Evolutionary conservation across 2,113 vertebrate genomes (phyloP).

Genomic region (Paradisaea rubra): DNA sequence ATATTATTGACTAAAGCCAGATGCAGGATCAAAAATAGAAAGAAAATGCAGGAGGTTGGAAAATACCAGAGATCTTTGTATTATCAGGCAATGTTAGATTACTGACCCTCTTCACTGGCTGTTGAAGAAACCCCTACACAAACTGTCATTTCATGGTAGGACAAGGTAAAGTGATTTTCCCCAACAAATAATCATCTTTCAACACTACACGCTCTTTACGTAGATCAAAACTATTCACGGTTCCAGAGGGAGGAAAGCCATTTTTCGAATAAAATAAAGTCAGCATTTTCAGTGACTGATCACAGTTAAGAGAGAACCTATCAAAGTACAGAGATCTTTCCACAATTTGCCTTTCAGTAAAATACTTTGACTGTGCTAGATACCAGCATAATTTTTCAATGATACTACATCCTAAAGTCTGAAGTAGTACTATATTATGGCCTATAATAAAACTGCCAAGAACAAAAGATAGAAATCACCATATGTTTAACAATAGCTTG

Average conservation of each 20-base stretch:
- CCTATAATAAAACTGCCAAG: background rate
- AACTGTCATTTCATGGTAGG: background rate
- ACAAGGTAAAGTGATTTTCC: background rate
- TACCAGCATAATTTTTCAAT: background rate
- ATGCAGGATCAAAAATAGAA: background rate
- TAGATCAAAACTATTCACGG: background rate
- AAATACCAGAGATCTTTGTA: background rate
- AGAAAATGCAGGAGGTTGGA: background rate
- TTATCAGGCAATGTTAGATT: background rate
- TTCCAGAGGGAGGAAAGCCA: background rate
- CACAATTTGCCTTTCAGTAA: background rate
- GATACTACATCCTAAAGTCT: background rate
- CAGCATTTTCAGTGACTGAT: background rate
- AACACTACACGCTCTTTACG: background rate
- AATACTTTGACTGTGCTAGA: background rate
- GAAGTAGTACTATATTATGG: background rate
- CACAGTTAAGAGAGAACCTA: background rate
- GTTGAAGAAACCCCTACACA: background rate
- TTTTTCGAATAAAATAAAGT: background rate
- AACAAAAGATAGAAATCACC: background rate
- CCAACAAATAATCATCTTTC: background rate
- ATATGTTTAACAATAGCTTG: background rate
- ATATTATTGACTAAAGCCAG: background rate
- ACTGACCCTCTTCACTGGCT: background rate
- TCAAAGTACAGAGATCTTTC: background rate